Evolutionary conservation across 2,888 invertebrate species (phyloP).

Genomic region (Lysandra coridon): DNA sequence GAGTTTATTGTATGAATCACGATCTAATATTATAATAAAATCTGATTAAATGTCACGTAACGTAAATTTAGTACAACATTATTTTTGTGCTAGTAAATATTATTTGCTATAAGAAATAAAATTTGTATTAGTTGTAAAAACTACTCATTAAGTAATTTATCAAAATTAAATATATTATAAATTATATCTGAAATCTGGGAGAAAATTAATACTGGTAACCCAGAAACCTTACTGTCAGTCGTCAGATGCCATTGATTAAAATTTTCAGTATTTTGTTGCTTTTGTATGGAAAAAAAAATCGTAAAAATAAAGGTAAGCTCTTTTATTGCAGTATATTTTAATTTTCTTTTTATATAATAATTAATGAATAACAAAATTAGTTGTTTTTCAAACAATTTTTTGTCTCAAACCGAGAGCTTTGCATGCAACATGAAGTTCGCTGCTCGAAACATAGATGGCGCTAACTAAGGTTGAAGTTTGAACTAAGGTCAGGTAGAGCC

Average conservation of each 20-base stretch:
- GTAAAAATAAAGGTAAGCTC: neutral
- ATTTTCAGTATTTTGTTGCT: neutral
- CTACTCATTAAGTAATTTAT: too few species aligned
- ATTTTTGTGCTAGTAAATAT: too few species aligned
- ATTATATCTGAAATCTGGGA: neutral
- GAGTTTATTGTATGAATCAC: too few species aligned
- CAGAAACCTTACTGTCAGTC: neutral
- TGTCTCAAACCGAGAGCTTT: neutral
- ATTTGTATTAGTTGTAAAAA: too few species aligned
- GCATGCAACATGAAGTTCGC: neutral
- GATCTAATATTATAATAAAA: too few species aligned
- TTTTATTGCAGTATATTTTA: neutral
- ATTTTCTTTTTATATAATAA: neutral
- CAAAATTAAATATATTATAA: neutral
- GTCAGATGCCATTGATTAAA: conserved; percentile 6
- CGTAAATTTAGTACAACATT: too few species aligned
- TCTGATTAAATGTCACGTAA: too few species aligned
- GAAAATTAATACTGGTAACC: neutral
- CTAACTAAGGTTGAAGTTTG: neutral
- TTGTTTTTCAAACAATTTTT: neutral
- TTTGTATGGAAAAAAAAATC: neutral
- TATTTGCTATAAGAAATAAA: too few species aligned
- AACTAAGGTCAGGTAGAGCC: too few species aligned
- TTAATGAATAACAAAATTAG: neutral
- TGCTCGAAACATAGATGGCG: neutral